phyloP scores from a whole-genome alignment of 2,113 vertebrate genomes.

The Neofelis nebulosa region DNA sequence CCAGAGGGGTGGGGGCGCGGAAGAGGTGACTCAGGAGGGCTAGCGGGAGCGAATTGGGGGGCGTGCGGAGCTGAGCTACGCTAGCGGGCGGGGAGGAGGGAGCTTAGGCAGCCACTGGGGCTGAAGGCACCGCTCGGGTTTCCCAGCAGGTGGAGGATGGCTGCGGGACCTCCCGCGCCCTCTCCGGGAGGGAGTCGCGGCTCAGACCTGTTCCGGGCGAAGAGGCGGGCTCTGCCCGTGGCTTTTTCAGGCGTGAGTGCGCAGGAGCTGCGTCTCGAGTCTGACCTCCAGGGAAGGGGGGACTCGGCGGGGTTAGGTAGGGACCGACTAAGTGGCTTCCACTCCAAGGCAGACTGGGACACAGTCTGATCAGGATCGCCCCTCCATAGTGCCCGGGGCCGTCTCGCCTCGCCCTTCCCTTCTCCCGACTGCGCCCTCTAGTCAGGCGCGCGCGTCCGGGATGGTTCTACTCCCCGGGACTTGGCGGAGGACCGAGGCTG shows the following conservation, averaged over 20 bases:
- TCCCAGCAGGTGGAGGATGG: constrained; percentile 56
- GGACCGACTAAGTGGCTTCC: constrained; percentile 1
- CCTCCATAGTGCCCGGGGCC: background rate
- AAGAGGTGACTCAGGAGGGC: constrained; percentile 62
- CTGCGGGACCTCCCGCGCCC: constrained; percentile 63
- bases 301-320: background rate
- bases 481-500: background rate
- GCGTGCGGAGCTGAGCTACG: background rate
- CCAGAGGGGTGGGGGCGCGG: constrained; percentile 64
- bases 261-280: background rate
- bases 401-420: background rate
- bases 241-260: background rate
- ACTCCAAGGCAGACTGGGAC: background rate
- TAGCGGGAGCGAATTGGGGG: constrained; percentile 31
- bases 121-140: constrained; percentile 3
- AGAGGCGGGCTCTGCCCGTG: constrained; percentile 32
- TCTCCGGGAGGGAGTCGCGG: constrained; percentile 22
- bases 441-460: background rate
- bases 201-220: constrained; percentile 29
- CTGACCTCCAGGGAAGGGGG: constrained; percentile 20
- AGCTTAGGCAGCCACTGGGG: background rate
- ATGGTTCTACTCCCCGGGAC: background rate
- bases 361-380: background rate
- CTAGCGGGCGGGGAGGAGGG: background rate
- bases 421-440: background rate